Evolutionary conservation across 2,888 invertebrate genomes (phyloP), one percentile per base, ranked within the genome.

Genomic region (Marasmarcha lunaedactyla): DNA sequence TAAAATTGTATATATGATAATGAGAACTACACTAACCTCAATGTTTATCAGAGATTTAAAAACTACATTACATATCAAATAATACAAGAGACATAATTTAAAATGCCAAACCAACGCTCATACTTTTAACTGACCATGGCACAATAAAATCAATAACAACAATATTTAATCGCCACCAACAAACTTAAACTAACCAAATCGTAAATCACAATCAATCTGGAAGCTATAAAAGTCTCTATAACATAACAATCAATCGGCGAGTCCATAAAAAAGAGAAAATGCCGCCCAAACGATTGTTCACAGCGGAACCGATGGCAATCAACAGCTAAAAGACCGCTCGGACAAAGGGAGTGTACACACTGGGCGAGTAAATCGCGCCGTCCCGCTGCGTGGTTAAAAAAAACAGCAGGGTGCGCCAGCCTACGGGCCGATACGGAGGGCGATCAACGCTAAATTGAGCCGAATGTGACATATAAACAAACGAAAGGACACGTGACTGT

Each of bases 361-460:
- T 59, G 51, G 63, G 61, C 63, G 52, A 64, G 64, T 62, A 66
- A 20, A 69, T 66, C 63, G 61, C 54, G 53, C 55, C 58, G 57
- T 63, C 68, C 68, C 69, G 71, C 57, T 54, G 69, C 53, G 66
- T 58, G 60, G 56, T 65, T 58, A 60, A 64, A 71, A 69, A 68
- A 69, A 68, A 65, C 40, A 40, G 42, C 20, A 35, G 41, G 40
- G 33, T 36, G 38, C 36, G 10, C 26, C 33, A 33, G n/a, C 13
- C 4, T 36, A 36, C 10, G 26, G 26, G 36, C 25, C 43, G 46
- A 47, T 25, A 43, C 46, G 53, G 59, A 58, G 56, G 58, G 48
- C 59, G 63, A 66, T 66, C 69, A 62, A 73, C 71, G 74, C 65
- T 71, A 72, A 76, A 77, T 77, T 76, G 66, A 71, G 41, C 33